Conservation (phyloP, 92 coral and sea anemone species). For the Hydrozoanthus gracilis region DNA sequence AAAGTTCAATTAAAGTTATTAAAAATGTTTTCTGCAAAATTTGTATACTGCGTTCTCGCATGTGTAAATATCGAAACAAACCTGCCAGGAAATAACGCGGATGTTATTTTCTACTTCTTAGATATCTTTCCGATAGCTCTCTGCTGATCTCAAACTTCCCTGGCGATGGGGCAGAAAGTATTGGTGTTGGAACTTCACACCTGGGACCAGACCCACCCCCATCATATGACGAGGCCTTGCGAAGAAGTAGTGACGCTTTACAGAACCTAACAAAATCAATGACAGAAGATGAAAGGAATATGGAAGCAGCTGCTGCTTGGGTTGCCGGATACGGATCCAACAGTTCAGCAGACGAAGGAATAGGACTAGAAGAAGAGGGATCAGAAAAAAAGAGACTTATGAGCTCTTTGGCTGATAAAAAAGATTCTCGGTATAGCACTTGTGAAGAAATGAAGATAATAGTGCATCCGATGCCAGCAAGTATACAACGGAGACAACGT, state of each 20-base stretch:
- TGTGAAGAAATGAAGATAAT: background rate
- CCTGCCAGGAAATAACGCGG: too few relatives aligned
- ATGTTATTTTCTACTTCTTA: background rate
- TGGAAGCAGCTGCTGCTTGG: slow-evolving; percentile 27
- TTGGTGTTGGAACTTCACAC: slow-evolving; percentile 1
- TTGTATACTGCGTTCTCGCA: too few relatives aligned
- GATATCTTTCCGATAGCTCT: slow-evolving; percentile 6
- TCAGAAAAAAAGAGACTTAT: slow-evolving; percentile 10
- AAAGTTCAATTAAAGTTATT: too few relatives aligned
- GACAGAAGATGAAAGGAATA: background rate
- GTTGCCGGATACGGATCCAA: background rate
- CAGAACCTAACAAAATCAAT: background rate
- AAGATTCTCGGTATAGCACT: background rate
- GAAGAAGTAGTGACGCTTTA: slow-evolving; percentile 13
- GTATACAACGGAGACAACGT: background rate
- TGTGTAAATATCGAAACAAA: too few relatives aligned
- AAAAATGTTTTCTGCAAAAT: too few relatives aligned
- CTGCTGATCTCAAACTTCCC: background rate
- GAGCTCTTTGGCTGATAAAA: background rate
- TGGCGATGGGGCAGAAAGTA: background rate
- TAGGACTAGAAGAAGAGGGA: slow-evolving; percentile 25
- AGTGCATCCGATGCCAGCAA: slow-evolving; percentile 1
- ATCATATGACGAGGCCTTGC: slow-evolving; percentile 33
- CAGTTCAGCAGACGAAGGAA: slow-evolving; percentile 29
- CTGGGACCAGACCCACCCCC: slow-evolving; percentile 29